These are phyloP conservation scores for Aegypius monachus DNA, from an alignment of 2,113 vertebrate genomes.

Conservation along the genomic window DNA sequence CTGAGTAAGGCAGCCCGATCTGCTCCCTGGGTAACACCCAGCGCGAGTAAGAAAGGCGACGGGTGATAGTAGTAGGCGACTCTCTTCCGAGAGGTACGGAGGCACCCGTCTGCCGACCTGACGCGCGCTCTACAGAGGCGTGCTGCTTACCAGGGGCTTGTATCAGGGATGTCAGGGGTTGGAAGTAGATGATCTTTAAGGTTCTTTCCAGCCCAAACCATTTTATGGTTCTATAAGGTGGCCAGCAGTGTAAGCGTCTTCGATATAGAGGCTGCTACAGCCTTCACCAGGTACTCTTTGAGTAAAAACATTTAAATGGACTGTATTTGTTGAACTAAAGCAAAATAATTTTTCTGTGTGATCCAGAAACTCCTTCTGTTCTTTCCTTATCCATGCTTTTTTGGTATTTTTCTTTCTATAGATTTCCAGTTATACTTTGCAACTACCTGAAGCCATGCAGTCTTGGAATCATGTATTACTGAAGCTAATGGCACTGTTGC, in stretches of 20 bases:
- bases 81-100: too few relatives aligned
- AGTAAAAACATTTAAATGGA: neutral
- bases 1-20: too few relatives aligned
- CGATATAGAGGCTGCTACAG: neutral
- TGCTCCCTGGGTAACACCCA: too few relatives aligned
- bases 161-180: too few relatives aligned
- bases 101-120: too few relatives aligned
- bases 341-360: neutral
- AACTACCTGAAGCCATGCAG: neutral
- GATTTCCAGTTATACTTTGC: neutral
- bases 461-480: neutral
- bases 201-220: too few relatives aligned
- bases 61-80: too few relatives aligned
- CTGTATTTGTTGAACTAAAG: neutral
- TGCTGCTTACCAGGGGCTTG: too few relatives aligned
- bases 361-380: neutral
- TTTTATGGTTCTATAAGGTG: neutral
- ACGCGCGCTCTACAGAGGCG: too few relatives aligned
- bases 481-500: neutral
- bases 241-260: neutral
- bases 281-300: neutral
- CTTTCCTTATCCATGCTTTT: neutral
- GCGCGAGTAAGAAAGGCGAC: too few relatives aligned
- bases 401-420: neutral
- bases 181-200: too few relatives aligned